Conservation (phyloP, 2,113 vertebrate species). For the Etheostoma spectabile region DNA sequence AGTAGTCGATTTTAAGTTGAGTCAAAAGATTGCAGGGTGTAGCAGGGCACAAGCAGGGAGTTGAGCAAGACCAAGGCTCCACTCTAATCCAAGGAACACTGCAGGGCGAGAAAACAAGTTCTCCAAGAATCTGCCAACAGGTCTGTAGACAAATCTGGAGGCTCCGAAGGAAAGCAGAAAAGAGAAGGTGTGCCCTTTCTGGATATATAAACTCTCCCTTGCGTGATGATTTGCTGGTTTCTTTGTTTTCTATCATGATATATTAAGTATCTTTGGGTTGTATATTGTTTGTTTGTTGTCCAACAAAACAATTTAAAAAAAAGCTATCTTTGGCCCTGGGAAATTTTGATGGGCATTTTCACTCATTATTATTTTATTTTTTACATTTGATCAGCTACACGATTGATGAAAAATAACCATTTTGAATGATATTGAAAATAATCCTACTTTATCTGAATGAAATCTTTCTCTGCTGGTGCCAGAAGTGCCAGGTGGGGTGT, state of each 20-base stretch:
- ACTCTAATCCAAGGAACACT: no score
- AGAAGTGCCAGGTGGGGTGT: neutral
- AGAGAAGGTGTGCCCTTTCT: no score
- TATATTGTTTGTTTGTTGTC: neutral
- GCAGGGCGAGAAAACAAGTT: no score
- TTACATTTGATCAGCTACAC: neutral
- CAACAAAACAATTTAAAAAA: neutral
- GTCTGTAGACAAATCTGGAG: no score
- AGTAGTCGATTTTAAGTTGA: neutral
- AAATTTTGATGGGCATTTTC: neutral
- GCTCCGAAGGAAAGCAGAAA: no score
- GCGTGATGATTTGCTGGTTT: neutral
- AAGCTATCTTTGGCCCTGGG: neutral
- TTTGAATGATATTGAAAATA: no score
- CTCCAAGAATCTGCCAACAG: no score
- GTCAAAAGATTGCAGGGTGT: no score
- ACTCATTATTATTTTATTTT: neutral
- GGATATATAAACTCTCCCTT: neutral
- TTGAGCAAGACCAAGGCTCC: no score
- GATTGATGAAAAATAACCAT: neutral
- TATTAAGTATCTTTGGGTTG: neutral
- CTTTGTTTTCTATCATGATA: neutral
- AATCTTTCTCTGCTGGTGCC: neutral
- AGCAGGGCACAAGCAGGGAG: no score
- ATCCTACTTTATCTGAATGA: no score